Base-by-base conservation (phyloP, 2,797 vertebrate species). In the Brachymystax lenok region DNA sequence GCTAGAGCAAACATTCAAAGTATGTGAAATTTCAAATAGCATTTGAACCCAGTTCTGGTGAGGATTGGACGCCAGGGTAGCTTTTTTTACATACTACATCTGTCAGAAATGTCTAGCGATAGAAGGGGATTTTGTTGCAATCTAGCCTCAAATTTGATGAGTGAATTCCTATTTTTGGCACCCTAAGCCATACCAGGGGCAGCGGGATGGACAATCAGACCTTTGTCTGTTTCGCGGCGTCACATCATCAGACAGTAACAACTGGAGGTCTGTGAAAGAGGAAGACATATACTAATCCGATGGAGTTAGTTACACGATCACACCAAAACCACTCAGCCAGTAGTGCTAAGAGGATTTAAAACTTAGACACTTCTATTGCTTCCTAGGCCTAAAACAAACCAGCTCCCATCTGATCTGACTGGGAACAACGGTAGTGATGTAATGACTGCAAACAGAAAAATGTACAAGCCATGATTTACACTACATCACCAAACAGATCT, bases 201-300 rank as follows among this genome's bases (percentile, higher is more conserved):
- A 70, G 69, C 64, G 2, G 70, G 54, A 77, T 7, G 19, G 52
- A 81, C 75, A 85, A 83, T 35, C 35, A 28, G 3, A 1, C 50
- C 76, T 79, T 75, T 89, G 82, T 83, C 50, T 64, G 19, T 27
- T 66, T 59, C 33, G 52, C 54, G 61, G n/a, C 28, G 46, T 40
- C 40, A 51, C 71, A 75, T 76, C 61, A 66, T 63, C 61, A 16
- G 40, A 67, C 27, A 80, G 63, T 78, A 72, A 56, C 52, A 56
- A 59, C 69, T 71, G 51, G 51, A 79, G 68, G 73, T 81, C 28
- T 69, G 69, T 63, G 33, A 73, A 40, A 72, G 70, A 24, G 13
- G 21, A 24, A 61, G 8, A 27, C 21, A 14, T 24, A 40, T 4
- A 69, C 33, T 40, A 5, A 40, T 69, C 33, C n/a, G 68, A 63